These are phyloP conservation scores for Congeria kusceri DNA, from an alignment of 2,888 invertebrate species.

Conservation along the genomic window DNA sequence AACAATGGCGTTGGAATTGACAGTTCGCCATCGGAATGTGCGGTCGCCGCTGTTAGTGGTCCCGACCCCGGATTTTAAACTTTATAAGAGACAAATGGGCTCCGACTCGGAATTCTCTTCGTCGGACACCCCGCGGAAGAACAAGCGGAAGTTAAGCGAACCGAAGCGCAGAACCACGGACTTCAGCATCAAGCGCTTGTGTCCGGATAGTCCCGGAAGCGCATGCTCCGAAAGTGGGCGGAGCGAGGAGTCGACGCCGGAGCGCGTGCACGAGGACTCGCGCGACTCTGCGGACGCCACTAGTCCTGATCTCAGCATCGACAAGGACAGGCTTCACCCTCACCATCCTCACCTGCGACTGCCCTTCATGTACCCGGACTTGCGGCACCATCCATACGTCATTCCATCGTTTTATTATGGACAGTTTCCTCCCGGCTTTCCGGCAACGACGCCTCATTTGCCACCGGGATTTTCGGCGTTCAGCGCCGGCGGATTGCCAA, in stretches of 20 bases:
- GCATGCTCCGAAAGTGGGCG: constrained; percentile 76
- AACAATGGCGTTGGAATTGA: constrained; percentile 37
- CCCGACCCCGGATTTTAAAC: constrained; percentile 47
- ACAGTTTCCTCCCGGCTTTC: constrained; percentile 48
- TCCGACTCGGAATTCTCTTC: constrained; percentile 50
- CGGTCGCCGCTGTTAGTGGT: constrained; percentile 43
- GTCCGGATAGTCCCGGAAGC: constrained; percentile 76
- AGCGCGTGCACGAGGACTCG: constrained; percentile 66
- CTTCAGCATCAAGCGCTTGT: constrained; percentile 80
- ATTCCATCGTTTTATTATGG: constrained; percentile 70
- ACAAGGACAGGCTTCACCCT: constrained; percentile 45
- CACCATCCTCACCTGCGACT: constrained; percentile 57
- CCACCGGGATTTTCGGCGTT: constrained; percentile 22
- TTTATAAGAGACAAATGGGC: constrained; percentile 34
- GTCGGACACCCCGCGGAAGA: constrained; percentile 84
- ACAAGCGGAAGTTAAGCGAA: constrained; percentile 90
- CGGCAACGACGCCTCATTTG: constrained; percentile 38
- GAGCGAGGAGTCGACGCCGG: constrained; percentile 72
- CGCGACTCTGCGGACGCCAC: constrained; percentile 55
- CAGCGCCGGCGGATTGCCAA: constrained; percentile 20
- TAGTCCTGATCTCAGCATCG: constrained; percentile 15
- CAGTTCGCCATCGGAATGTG: constrained; percentile 30
- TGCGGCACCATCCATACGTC: constrained; percentile 64
- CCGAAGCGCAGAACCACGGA: constrained; percentile 85
- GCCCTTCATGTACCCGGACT: constrained; percentile 66